Evolutionary conservation across 2,113 vertebrate species (phyloP).

Genomic region (Pteruthius melanotis): DNA sequence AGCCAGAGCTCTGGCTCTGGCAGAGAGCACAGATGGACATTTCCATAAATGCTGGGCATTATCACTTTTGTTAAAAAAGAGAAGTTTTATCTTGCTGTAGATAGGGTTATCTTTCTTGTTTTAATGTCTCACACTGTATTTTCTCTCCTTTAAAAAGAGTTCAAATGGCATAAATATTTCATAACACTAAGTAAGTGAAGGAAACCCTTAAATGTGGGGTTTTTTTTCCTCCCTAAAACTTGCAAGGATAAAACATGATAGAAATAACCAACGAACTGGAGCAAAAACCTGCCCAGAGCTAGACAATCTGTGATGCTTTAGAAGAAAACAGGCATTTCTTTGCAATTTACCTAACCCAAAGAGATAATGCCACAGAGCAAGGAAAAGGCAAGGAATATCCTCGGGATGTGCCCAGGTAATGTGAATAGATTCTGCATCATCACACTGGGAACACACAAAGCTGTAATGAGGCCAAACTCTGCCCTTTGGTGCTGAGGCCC

Average conservation of each 20-base stretch:
- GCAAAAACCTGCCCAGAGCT: neutral
- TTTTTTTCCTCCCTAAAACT: neutral
- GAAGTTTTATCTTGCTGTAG: neutral
- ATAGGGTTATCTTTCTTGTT: neutral
- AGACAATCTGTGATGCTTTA: neutral
- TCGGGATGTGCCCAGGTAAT: neutral
- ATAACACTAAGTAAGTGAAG: neutral
- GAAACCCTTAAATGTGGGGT: neutral
- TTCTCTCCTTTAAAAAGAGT: neutral
- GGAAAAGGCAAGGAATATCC: neutral
- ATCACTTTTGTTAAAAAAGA: neutral
- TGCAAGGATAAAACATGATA: neutral
- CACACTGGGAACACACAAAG: neutral
- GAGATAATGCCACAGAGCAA: neutral
- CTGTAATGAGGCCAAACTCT: neutral
- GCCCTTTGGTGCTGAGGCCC: neutral
- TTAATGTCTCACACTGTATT: neutral
- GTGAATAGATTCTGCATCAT: neutral
- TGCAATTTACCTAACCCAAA: conserved; percentile 12
- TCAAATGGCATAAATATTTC: conserved; percentile 17
- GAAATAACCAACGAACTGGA: neutral
- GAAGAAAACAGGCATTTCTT: conserved; percentile 11
- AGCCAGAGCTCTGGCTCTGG: neutral
- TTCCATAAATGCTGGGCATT: neutral
- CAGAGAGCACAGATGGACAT: neutral